phyloP scores from a whole-genome alignment of 2,113 vertebrate species.

The Solea senegalensis region DNA sequence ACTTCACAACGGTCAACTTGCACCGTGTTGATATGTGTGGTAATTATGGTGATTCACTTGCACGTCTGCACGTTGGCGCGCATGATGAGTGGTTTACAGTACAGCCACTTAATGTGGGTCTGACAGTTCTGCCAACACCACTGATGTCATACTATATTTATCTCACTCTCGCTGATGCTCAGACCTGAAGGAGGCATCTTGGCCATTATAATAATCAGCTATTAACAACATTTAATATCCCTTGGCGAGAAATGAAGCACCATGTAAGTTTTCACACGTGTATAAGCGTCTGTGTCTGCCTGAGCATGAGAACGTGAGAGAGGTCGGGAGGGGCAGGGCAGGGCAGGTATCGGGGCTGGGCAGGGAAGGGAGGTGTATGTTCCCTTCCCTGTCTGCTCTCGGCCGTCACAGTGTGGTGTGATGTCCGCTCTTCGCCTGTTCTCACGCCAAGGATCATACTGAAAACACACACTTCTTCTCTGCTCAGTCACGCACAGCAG shows the following conservation, averaged over 20 bases:
- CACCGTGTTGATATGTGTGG: too few relatives aligned
- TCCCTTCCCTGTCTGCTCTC: conserved; percentile 66
- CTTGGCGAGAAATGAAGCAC: background rate
- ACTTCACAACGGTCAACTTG: too few relatives aligned
- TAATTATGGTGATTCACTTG: background rate
- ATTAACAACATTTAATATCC: conserved; percentile 4
- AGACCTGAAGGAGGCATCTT: conserved; percentile 17
- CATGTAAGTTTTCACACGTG: conserved; percentile 18
- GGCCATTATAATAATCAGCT: conserved; percentile 30
- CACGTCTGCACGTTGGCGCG: background rate
- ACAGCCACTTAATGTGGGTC: background rate
- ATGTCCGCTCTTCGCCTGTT: conserved; percentile 75
- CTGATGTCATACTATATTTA: conserved; percentile 12
- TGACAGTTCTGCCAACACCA: conserved; percentile 5
- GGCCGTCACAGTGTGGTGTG: conserved; percentile 75
- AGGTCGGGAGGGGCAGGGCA: conserved; percentile 32
- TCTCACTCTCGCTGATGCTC: conserved; percentile 13
- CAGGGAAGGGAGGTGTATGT: conserved; percentile 46
- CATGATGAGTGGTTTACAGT: background rate
- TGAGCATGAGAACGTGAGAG: conserved; percentile 10
- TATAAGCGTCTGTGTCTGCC: conserved; percentile 14
- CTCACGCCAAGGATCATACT: conserved; percentile 75
- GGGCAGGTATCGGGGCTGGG: conserved; percentile 34
- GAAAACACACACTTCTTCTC: conserved; percentile 53
- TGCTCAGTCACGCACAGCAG: conserved; percentile 43